Percentiles rank a stretch among this genome's conserved stretches.
These are phyloP conservation scores for Amblyopsis rosae DNA, from an alignment of 2,113 vertebrate genomes.

Conservation along the genomic window DNA sequence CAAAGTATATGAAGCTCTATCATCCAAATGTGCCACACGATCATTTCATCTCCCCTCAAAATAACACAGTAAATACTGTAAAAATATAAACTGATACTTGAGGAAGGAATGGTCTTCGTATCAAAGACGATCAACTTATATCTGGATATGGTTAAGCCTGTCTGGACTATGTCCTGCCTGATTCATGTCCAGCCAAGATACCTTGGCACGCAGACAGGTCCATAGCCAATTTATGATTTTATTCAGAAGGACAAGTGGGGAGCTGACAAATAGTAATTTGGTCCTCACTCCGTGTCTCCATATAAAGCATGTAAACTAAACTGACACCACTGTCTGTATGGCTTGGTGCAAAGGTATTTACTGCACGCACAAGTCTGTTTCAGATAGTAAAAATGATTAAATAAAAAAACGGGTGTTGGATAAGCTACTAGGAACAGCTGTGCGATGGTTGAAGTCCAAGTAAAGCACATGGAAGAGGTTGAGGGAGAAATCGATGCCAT, in stretches of 20 bases:
- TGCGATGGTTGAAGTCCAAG: conserved; percentile 5
- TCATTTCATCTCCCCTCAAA: conserved; percentile 1
- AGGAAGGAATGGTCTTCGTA: conserved; percentile 3
- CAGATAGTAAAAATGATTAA: conserved; percentile 6
- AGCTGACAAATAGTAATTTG: conserved; percentile 15
- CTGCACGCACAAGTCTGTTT: conserved; percentile 28
- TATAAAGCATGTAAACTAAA: conserved; percentile 21
- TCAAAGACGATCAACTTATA: conserved; percentile 24
- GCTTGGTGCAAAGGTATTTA: conserved; percentile 14
- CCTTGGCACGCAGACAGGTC: conserved; percentile 19
- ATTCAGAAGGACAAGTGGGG: conserved; percentile 24
- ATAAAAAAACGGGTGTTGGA: neutral
- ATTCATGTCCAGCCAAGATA: conserved; percentile 51
- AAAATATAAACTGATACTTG: conserved; percentile 11
- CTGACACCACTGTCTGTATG: conserved; percentile 25
- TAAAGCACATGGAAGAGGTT: conserved; percentile 38
- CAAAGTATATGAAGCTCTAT: neutral
- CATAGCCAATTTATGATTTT: conserved; percentile 23
- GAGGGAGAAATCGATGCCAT: conserved; percentile 27
- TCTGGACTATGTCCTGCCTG: conserved; percentile 25
- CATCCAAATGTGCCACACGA: neutral
- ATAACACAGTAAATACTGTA: conserved; percentile 4
- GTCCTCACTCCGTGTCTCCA: conserved; percentile 5
- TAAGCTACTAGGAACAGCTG: conserved; percentile 32
- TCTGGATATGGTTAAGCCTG: conserved; percentile 48